Percentiles rank a stretch among this genome's conserved stretches.
phyloP scores from a whole-genome alignment of 2,888 invertebrate genomes.

The Eupithecia abbreviata region DNA sequence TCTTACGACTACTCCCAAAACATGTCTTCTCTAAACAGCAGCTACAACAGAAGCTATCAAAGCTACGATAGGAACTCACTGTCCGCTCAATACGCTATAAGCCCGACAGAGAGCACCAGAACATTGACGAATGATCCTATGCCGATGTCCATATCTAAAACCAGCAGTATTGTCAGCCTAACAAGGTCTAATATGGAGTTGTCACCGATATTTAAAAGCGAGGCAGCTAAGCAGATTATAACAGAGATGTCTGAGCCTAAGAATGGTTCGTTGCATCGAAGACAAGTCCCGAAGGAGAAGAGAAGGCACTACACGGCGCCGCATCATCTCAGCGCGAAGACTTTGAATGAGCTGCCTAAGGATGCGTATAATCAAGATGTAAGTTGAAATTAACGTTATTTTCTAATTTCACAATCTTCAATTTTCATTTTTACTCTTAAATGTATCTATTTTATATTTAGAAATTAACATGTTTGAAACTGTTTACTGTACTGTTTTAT shows the following conservation, averaged over 20 bases:
- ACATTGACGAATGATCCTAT: constrained; percentile 78
- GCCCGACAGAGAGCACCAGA: constrained; percentile 76
- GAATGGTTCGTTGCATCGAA: constrained; percentile 84
- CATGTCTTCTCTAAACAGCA: constrained; percentile 73
- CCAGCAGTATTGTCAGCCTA: constrained; percentile 76
- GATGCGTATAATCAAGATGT: constrained; percentile 77
- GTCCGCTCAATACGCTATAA: constrained; percentile 77
- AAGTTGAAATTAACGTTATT: constrained; percentile 50
- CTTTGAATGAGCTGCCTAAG: constrained; percentile 83
- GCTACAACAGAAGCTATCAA: constrained; percentile 74
- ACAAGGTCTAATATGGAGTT: constrained; percentile 82
- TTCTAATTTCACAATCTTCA: no score
- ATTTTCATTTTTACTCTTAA: no score
- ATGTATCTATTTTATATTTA: no score
- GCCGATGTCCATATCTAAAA: constrained; percentile 69
- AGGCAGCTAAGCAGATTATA: constrained; percentile 93
- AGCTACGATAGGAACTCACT: constrained; percentile 68
- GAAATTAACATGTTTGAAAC: no score
- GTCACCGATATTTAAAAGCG: constrained; percentile 93
- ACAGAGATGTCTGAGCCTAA: constrained; percentile 89
- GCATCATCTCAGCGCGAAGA: constrained; percentile 87
- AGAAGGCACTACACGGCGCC: constrained; percentile 94
- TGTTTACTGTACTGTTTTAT: no score
- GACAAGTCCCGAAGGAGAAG: constrained; percentile 92
- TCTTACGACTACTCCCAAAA: constrained; percentile 78